Percentiles rank a stretch among this genome's conserved stretches.
These are phyloP conservation scores for mouse (Mus musculus) DNA, from an alignment of 2,113 vertebrate genomes.

Conservation along the genomic window DNA sequence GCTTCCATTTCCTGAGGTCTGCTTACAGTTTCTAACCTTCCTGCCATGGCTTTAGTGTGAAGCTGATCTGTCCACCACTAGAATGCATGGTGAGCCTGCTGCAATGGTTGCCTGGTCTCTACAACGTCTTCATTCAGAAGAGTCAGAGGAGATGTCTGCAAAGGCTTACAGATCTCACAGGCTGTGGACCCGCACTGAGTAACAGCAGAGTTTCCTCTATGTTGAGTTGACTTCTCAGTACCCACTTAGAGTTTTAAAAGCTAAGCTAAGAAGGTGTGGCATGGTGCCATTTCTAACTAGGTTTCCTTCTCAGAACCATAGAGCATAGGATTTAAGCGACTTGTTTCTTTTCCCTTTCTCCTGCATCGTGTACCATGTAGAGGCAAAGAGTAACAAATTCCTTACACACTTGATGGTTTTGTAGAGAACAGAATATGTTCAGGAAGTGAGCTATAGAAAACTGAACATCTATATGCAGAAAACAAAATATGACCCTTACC, in stretches of 20 bases:
- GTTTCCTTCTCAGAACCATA: neutral
- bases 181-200: neutral
- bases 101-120: neutral
- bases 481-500: neutral
- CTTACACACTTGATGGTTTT: neutral
- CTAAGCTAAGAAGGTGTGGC: neutral
- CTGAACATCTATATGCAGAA: neutral
- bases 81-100: neutral
- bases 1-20: neutral
- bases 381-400: neutral
- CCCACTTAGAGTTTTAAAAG: neutral
- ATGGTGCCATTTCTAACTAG: neutral
- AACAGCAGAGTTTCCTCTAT: neutral
- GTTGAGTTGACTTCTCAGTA: too few relatives aligned
- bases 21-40: neutral
- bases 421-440: neutral
- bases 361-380: neutral
- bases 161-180: neutral
- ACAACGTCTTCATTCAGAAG: neutral
- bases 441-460: neutral
- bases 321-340: neutral
- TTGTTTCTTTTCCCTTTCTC: neutral
- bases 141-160: neutral
- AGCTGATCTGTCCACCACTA: neutral
- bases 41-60: neutral